Evolutionary conservation across 2,797 vertebrate species (phyloP), one percentile per base, ranked within the genome.

Genomic region (Sebastes variabilis): DNA sequence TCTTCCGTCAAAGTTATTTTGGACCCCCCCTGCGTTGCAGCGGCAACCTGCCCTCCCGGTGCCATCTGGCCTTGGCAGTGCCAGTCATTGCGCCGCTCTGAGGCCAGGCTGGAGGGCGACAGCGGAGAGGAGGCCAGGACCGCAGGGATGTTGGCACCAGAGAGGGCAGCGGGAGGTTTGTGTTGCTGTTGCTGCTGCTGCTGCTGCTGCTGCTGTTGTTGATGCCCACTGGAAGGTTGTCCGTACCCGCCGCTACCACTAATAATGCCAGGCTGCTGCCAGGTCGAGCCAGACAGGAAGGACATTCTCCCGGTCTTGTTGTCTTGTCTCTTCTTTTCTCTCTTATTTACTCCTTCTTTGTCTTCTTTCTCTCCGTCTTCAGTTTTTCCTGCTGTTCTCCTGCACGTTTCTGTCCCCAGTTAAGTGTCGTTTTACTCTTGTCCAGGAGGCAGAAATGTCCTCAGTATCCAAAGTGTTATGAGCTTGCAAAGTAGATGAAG

Each of bases 211-310:
- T 82, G 84, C 66, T 65, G 90, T 90, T 94, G 93, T 54, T 90
- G 96, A 84, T 93, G 88, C 32, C 82, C 92, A 80, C 59, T 81
- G 88, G 90, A 91, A 73, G 90, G 68, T 52, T 91, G 91, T 85
- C 84, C 87, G 38, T 81, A 93, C 46, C 91, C 87, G 2, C 80
- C 81, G 85, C 54, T 87, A 6, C 49, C 88, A 75, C 64, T 87
- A 32, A 93, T 88, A 46, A 91, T 87, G 82, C 82, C 90, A 77
- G 91, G 81, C 92, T 94, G 89, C 82, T 90, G 90, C 92, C 92
- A 92, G 72, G 92, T 62, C 1, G 93, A 89, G 70, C 96, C 92
- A 60, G 97, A 96, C 75, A 96, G 94, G 91, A 96, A 95, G 82
- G 95, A 97, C 97, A 97, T 97, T 79, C 81, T 94, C 49, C 55